Conservation (phyloP, 2,113 vertebrate species). For the Carollia perspicillata region DNA sequence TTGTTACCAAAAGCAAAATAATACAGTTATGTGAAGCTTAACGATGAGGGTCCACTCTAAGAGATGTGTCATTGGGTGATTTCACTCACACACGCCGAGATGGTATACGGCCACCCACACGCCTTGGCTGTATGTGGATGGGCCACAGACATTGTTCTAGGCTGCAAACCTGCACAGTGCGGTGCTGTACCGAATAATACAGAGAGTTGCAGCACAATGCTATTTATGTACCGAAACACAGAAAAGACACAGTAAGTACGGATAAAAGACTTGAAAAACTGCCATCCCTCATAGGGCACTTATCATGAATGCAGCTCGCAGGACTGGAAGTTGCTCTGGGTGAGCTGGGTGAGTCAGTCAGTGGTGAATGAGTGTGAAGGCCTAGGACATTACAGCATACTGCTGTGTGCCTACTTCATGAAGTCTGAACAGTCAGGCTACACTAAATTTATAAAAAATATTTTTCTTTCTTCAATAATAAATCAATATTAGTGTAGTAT, state of each 20-base stretch:
- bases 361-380: not conserved
- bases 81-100: not conserved
- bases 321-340: not conserved
- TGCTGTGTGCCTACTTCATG: not conserved
- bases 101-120: not conserved
- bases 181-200: not conserved
- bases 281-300: not conserved
- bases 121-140: too few relatives aligned
- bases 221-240: not conserved
- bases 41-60: not conserved
- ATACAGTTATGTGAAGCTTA: not conserved
- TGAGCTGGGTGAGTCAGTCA: too few relatives aligned
- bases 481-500: not conserved
- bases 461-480: not conserved
- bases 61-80: not conserved
- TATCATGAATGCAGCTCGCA: not conserved
- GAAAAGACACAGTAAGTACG: not conserved
- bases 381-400: not conserved
- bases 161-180: not conserved
- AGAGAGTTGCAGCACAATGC: not conserved
- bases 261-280: not conserved
- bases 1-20: constrained; percentile 49
- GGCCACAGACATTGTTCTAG: not conserved
- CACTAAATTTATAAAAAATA: not conserved
- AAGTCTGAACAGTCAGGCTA: not conserved